Evolutionary conservation across 2,888 invertebrate species (phyloP).

Genomic region (Hypercompe scribonia): DNA sequence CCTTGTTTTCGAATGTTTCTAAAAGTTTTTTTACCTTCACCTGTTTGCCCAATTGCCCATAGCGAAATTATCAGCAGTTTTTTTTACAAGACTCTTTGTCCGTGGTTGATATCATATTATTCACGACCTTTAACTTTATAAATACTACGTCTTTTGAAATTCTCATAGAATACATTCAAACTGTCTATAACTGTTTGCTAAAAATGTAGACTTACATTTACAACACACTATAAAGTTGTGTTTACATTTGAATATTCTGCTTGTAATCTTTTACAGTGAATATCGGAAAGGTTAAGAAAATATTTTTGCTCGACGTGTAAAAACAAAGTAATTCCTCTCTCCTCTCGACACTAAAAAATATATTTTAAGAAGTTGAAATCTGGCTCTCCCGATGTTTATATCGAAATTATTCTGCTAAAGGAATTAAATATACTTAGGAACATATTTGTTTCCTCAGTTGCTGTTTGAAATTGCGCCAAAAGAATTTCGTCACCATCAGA

Average conservation of each 20-base stretch:
- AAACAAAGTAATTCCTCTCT: conserved; percentile 29
- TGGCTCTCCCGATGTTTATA: conserved; percentile 33
- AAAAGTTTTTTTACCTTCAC: background rate
- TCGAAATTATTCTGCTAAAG: conserved; percentile 57
- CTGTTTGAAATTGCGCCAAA: conserved; percentile 70
- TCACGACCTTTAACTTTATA: background rate
- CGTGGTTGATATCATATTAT: background rate
- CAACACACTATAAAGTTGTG: conserved; percentile 14
- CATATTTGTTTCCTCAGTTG: conserved; percentile 28
- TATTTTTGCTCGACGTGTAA: conserved; percentile 22
- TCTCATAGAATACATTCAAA: background rate
- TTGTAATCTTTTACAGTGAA: conserved; percentile 7
- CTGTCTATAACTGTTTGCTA: conserved; percentile 18
- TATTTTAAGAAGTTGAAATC: conserved; percentile 47
- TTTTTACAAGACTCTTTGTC: background rate
- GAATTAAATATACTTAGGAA: conserved; percentile 51
- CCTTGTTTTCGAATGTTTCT: background rate
- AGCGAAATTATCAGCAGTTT: background rate
- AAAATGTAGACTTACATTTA: conserved; percentile 22
- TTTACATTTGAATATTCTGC: conserved; percentile 13
- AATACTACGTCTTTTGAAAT: background rate
- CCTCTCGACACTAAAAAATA: conserved; percentile 19
- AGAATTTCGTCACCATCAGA: conserved; percentile 47
- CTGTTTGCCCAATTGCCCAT: background rate
- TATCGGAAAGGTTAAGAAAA: conserved; percentile 24